Conservation (phyloP, 2,797 vertebrate species). For the Dendrocincla fuliginosa region DNA sequence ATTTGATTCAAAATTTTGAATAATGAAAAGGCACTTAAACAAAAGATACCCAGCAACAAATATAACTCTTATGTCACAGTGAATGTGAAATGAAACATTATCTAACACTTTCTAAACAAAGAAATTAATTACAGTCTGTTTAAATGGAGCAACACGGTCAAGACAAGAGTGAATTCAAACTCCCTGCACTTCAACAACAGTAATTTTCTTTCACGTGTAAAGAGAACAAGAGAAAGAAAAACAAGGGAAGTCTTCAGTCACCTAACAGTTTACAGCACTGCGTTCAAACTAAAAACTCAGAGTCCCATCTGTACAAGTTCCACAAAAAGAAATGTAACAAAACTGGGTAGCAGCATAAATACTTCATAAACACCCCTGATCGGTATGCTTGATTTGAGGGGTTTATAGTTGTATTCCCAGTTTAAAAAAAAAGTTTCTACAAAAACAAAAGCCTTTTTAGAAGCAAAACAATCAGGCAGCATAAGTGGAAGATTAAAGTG, state of each 20-base stretch:
- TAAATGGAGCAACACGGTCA: not conserved
- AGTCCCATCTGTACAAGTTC: not conserved
- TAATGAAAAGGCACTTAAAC: slow-evolving; percentile 58
- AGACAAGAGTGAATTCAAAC: not conserved
- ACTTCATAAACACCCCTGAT: not conserved
- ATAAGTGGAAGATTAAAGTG: not conserved
- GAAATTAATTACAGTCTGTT: slow-evolving; percentile 23
- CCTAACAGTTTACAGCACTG: not conserved
- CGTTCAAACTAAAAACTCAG: not conserved
- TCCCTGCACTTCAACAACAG: not conserved
- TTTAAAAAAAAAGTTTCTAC: not conserved
- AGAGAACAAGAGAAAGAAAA: not conserved
- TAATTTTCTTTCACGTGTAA: slow-evolving; percentile 12
- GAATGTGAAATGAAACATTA: slow-evolving; percentile 30
- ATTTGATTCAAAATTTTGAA: slow-evolving; percentile 31
- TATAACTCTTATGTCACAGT: slow-evolving; percentile 60
- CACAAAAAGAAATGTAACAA: slow-evolving; percentile 26
- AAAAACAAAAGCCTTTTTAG: not conserved
- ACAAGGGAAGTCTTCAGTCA: not conserved
- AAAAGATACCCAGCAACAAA: slow-evolving; percentile 53
- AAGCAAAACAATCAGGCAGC: not conserved
- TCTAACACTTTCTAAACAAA: slow-evolving; percentile 54
- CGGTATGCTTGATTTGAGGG: not conserved
- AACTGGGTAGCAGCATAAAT: slow-evolving; percentile 48
- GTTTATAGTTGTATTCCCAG: not conserved